phyloP scores from a whole-genome alignment of 2,888 invertebrate genomes.

The Drosophila rubida region DNA sequence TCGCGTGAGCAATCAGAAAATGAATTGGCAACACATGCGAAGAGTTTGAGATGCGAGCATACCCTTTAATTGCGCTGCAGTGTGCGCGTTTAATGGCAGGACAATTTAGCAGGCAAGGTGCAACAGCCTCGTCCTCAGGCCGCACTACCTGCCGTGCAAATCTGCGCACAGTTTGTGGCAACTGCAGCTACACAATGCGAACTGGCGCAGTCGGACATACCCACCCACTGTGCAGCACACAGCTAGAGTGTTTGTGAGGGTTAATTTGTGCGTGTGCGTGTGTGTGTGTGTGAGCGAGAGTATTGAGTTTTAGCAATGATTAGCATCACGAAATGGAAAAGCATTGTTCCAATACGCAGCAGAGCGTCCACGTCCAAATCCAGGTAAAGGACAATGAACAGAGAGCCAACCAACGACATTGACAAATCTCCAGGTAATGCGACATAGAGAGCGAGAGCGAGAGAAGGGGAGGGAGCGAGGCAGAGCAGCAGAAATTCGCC shows the following conservation, averaged over 20 bases:
- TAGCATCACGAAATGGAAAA: conserved; percentile 76
- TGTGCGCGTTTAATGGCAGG: background rate
- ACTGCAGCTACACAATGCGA: conserved; percentile 12
- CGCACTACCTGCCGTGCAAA: conserved; percentile 64
- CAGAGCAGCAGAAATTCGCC: conserved; percentile 31
- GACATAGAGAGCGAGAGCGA: conserved; percentile 4
- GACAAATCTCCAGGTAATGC: conserved; percentile 73
- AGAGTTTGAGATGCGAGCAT: background rate
- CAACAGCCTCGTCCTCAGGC: conserved; percentile 34
- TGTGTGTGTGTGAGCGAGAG: conserved; percentile 17
- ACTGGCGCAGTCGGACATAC: conserved; percentile 65
- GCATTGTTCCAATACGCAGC: conserved; percentile 79
- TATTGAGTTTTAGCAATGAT: conserved; percentile 67
- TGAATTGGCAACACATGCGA: background rate
- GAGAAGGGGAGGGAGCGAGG: conserved; percentile 15
- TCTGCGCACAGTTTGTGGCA: conserved; percentile 30
- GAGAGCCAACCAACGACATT: conserved; percentile 46
- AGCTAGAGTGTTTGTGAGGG: conserved; percentile 36
- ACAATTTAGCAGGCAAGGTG: conserved; percentile 38
- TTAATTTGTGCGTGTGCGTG: conserved; percentile 45
- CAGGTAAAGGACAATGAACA: conserved; percentile 49
- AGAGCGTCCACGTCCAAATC: conserved; percentile 27
- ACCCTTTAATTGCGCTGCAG: background rate
- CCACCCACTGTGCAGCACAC: conserved; percentile 67
- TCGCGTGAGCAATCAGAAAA: background rate